These are phyloP conservation scores for Lepidonotus clava DNA, from an alignment of 2,888 invertebrate genomes.

Conservation along the genomic window DNA sequence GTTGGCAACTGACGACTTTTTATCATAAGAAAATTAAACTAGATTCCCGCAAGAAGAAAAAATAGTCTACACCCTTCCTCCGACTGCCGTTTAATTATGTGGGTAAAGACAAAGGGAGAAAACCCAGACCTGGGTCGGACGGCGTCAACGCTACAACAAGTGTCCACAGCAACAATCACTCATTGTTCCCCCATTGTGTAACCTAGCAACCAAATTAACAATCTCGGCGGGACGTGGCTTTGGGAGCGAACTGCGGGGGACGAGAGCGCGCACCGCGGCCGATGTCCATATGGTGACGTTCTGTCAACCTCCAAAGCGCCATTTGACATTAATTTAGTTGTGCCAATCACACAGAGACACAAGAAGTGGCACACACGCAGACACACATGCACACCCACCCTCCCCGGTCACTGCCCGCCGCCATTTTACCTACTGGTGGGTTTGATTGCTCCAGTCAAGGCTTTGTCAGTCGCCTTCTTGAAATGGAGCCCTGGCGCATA, in stretches of 20 bases:
- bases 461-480: too few relatives aligned
- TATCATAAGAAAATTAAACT: background rate
- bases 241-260: background rate
- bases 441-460: too few relatives aligned
- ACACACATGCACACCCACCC: background rate
- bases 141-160: constrained; percentile 21
- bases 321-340: constrained; percentile 36
- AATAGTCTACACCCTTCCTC: background rate
- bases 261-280: background rate
- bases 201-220: constrained; percentile 52
- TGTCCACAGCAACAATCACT: constrained; percentile 2
- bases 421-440: too few relatives aligned
- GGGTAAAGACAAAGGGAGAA: constrained; percentile 30
- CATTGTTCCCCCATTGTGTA: constrained; percentile 49
- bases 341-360: background rate
- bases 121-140: too few relatives aligned
- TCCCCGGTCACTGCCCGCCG: too few relatives aligned
- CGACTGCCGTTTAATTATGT: background rate
- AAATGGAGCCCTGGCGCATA: too few relatives aligned
- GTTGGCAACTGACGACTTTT: background rate
- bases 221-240: constrained; percentile 21
- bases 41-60: background rate
- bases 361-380: background rate
- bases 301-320: background rate
- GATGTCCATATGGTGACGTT: constrained; percentile 35